Percentiles rank a stretch among this genome's conserved stretches.
phyloP scores from a whole-genome alignment of 2,113 vertebrate species.

The Hepsetus odoe region DNA sequence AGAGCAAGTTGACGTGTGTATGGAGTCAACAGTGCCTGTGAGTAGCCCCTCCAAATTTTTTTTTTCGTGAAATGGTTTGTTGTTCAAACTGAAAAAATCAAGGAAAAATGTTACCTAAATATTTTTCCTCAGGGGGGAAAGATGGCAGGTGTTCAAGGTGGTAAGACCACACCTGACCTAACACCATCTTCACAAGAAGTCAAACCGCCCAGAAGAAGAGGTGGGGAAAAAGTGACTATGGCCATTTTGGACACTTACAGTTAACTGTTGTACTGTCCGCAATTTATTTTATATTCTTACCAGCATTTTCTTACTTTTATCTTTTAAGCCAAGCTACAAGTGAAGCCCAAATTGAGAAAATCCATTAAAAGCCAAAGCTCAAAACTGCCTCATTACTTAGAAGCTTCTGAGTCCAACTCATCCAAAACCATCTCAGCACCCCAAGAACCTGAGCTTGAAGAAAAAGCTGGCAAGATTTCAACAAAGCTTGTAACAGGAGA shows the following conservation, averaged over 20 bases:
- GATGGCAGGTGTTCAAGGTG: not conserved
- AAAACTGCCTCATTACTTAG: not conserved
- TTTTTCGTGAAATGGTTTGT: too few relatives aligned
- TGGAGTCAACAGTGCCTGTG: not conserved
- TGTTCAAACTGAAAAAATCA: too few relatives aligned
- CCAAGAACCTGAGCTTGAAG: not conserved
- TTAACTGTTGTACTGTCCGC: not conserved
- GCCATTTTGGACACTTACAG: not conserved
- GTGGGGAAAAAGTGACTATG: not conserved
- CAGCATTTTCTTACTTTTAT: not conserved
- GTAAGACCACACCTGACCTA: not conserved
- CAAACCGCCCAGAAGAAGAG: not conserved
- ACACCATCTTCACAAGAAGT: not conserved
- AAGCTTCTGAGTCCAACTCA: not conserved
- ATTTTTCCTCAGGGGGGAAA: slow-evolving; percentile 21
- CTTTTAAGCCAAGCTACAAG: slow-evolving; percentile 9
- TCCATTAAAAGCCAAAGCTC: not conserved
- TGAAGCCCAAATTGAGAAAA: not conserved
- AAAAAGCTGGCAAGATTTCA: not conserved
- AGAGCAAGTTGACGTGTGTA: not conserved
- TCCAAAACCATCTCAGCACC: not conserved
- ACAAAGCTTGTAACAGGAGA: not conserved
- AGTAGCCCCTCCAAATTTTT: not conserved
- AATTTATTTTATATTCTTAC: not conserved
- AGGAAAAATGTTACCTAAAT: not conserved